phyloP scores from a whole-genome alignment of 2,888 invertebrate species.

The Platypus cylindrus region DNA sequence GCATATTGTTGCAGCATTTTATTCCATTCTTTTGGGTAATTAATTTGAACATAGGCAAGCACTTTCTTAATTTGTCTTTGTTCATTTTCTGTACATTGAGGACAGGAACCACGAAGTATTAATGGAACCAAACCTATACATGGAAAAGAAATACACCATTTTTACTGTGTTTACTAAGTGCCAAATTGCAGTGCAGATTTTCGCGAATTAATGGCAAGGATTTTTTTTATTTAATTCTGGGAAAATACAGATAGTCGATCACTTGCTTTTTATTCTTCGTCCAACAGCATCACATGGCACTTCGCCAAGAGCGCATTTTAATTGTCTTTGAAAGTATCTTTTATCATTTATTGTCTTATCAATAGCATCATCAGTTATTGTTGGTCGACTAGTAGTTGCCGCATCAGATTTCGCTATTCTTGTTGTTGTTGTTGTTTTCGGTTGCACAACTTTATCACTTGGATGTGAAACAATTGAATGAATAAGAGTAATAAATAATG shows the following conservation, averaged over 20 bases:
- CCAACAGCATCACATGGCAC: slow-evolving; percentile 64
- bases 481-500: too few species aligned
- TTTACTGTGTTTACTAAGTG: too few species aligned
- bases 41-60: slow-evolving; percentile 57
- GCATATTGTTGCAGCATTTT: slow-evolving; percentile 59
- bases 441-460: too few species aligned
- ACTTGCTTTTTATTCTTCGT: slow-evolving; percentile 57
- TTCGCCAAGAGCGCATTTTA: slow-evolving; percentile 62
- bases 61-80: slow-evolving; percentile 62
- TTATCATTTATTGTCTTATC: slow-evolving; percentile 56
- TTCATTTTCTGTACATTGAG: slow-evolving; percentile 56
- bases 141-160: too few species aligned
- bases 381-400: slow-evolving; percentile 28
- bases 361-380: slow-evolving; percentile 51
- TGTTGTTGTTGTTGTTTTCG: too few species aligned
- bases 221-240: too few species aligned
- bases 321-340: slow-evolving; percentile 55
- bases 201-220: too few species aligned
- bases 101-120: slow-evolving; percentile 60
- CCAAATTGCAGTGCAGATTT: too few species aligned
- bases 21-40: slow-evolving; percentile 66
- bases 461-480: too few species aligned
- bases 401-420: too few species aligned
- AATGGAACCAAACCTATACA: slow-evolving; percentile 62
- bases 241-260: neutral